Percentiles rank a stretch among this genome's conserved stretches.
These are phyloP conservation scores for Nesogale talazaci DNA, from an alignment of 2,113 vertebrate species.

Conservation along the genomic window DNA sequence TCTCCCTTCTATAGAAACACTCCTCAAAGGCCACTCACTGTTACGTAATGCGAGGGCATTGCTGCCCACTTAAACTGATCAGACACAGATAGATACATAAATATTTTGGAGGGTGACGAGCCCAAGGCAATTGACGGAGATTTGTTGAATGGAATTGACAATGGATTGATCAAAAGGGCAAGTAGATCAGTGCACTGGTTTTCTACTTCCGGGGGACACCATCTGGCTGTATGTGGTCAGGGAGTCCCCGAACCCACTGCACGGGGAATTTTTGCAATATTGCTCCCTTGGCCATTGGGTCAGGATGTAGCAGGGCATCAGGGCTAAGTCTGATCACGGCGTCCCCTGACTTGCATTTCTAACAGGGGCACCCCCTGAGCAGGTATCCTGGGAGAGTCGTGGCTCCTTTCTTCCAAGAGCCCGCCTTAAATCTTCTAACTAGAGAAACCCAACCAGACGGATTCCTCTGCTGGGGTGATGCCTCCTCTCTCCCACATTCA, in stretches of 20 bases:
- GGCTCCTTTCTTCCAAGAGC: not conserved
- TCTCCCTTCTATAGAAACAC: not conserved
- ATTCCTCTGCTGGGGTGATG: not conserved
- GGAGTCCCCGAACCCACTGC: not conserved
- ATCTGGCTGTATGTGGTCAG: not conserved
- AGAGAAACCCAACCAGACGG: not conserved
- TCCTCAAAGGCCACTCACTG: not conserved
- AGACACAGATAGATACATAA: not conserved
- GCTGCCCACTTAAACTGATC: not conserved
- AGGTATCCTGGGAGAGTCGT: not conserved
- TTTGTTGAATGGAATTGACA: not conserved
- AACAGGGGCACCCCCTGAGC: not conserved
- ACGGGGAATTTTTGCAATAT: not conserved
- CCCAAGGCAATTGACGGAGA: not conserved
- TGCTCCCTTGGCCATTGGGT: not conserved
- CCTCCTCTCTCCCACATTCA: conserved; percentile 40
- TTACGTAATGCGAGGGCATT: not conserved
- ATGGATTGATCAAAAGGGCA: not conserved
- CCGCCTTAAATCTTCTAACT: not conserved
- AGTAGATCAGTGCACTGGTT: not conserved
- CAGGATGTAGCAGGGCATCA: too few relatives aligned
- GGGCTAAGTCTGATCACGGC: not conserved
- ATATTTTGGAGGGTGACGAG: not conserved
- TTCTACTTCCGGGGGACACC: not conserved
- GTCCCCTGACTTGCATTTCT: not conserved